Conservation (phyloP, 2,888 invertebrate species). For the Artemia sinica region DNA sequence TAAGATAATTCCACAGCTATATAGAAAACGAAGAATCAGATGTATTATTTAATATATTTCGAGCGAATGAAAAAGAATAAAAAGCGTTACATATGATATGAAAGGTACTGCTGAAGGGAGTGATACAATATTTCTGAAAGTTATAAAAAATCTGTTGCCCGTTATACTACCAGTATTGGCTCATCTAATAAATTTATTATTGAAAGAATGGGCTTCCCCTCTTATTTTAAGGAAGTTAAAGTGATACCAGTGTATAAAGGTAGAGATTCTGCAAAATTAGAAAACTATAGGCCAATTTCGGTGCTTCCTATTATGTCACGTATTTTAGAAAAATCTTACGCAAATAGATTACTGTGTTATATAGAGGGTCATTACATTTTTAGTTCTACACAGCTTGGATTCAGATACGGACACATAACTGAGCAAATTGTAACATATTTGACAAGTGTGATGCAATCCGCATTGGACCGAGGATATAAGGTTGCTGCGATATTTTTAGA, state of each 20-base stretch:
- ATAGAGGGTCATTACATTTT: neutral
- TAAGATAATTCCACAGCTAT: too few relatives aligned
- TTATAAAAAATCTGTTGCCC: neutral
- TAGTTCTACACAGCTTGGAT: neutral
- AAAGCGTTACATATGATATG: constrained; percentile 3
- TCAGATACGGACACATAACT: constrained; percentile 7
- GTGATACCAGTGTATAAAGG: neutral
- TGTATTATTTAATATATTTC: too few relatives aligned
- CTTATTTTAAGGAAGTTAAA: constrained; percentile 10
- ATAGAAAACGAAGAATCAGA: too few relatives aligned
- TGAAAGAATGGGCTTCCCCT: neutral
- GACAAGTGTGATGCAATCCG: neutral
- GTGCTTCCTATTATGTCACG: neutral
- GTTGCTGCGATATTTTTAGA: constrained; percentile 7
- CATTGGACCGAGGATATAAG: constrained; percentile 9
- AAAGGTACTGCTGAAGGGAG: neutral
- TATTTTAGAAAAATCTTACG: neutral
- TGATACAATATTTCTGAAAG: neutral
- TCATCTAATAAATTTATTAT: neutral
- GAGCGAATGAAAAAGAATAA: neutral
- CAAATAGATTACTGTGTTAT: neutral
- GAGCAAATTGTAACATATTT: too few relatives aligned
- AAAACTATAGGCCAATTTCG: constrained; percentile 9
- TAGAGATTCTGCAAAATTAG: neutral
- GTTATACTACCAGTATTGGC: neutral